These are phyloP conservation scores for Hassar affinis DNA, from an alignment of 2,113 vertebrate genomes.

Conservation along the genomic window DNA sequence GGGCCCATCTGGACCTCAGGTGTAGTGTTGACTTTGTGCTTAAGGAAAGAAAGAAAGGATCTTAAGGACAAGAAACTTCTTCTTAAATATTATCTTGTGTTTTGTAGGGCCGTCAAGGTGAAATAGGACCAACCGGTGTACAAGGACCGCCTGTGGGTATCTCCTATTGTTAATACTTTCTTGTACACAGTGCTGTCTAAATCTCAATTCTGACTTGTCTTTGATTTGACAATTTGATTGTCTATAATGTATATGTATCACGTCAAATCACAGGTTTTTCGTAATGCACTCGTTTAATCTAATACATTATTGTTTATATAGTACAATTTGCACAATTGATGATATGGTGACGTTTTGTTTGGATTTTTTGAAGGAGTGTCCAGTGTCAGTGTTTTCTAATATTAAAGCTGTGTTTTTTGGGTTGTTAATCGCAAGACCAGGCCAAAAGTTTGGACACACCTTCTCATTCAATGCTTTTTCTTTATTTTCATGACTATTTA, in stretches of 20 bases:
- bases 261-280: neutral
- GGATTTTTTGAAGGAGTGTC: neutral
- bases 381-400: neutral
- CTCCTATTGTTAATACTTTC: neutral
- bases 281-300: neutral
- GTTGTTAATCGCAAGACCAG: neutral
- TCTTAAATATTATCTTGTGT: neutral
- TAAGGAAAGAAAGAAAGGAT: neutral
- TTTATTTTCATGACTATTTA: too few relatives aligned
- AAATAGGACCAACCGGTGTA: conserved; percentile 70
- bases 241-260: neutral
- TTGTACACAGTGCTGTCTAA: neutral
- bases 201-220: neutral
- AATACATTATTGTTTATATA: neutral
- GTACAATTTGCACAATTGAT: neutral
- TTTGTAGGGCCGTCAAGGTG: conserved; percentile 71
- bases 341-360: too few relatives aligned
- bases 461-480: too few relatives aligned
- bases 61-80: neutral
- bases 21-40: conserved; percentile 50
- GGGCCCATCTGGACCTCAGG: conserved; percentile 71
- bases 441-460: too few relatives aligned
- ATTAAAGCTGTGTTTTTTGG: neutral
- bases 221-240: too few relatives aligned
- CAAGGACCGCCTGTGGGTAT: conserved; percentile 71